Evolutionary conservation across 2,113 vertebrate genomes (phyloP).

Genomic region (Manacus vitellinus): DNA sequence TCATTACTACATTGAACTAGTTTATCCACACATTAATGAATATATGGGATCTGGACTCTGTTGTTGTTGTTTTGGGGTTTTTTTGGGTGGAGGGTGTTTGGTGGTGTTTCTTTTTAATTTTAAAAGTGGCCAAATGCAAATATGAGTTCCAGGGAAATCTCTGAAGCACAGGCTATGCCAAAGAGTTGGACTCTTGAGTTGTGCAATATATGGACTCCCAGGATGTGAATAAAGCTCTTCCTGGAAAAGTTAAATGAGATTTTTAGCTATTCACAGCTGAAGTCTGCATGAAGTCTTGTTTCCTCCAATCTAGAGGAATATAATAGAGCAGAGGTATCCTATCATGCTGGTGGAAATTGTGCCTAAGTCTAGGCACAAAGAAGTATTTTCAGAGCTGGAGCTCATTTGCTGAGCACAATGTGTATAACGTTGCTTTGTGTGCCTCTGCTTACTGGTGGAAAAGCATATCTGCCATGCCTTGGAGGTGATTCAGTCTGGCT

Average conservation of each 20-base stretch:
- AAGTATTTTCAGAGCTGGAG: not conserved
- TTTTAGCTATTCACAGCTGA: not conserved
- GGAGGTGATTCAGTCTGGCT: not conserved
- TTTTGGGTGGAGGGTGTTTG: rapidly evolving
- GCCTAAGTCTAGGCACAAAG: not conserved
- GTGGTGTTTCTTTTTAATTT: not conserved
- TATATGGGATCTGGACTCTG: not conserved
- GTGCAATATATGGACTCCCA: not conserved
- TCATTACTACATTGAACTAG: not conserved
- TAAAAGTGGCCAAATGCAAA: not conserved
- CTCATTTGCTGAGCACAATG: not conserved
- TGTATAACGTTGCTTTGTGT: not conserved
- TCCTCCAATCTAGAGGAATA: not conserved
- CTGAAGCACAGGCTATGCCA: not conserved
- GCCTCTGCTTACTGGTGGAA: not conserved
- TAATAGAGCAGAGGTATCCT: not conserved
- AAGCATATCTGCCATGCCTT: not conserved
- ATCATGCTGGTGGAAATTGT: not conserved
- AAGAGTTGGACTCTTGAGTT: not conserved
- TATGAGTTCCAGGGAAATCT: not conserved
- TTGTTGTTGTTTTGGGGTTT: rapidly evolving
- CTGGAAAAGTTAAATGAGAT: not conserved
- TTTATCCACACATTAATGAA: not conserved
- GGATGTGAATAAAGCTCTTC: not conserved
- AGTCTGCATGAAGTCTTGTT: not conserved